Conservation (phyloP, 1,140 invertebrate genomes). For the Reticulitermes speratus region DNA sequence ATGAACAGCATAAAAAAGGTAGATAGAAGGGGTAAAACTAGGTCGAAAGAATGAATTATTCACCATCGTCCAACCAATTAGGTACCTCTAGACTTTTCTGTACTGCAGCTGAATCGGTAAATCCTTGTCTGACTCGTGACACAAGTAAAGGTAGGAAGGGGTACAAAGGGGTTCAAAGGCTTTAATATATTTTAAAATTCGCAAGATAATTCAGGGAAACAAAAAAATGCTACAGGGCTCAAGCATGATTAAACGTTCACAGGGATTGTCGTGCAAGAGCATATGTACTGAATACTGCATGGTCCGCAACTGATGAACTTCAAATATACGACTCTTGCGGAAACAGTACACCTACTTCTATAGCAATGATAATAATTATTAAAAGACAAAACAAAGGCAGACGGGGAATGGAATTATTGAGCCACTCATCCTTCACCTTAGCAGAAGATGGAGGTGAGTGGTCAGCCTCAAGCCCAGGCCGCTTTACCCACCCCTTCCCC, state of each 20-base stretch:
- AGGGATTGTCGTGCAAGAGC: neutral
- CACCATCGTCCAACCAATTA: slow-evolving; percentile 5
- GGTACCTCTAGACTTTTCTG: neutral
- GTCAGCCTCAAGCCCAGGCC: too few species aligned
- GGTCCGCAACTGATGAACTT: neutral
- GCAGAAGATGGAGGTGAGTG: too few species aligned
- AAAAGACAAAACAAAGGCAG: too few species aligned
- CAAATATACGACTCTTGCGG: neutral
- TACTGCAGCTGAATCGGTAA: neutral
- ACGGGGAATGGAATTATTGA: too few species aligned
- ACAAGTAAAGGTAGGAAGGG: neutral
- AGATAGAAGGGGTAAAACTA: neutral
- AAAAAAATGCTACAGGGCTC: neutral
- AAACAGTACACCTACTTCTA: neutral
- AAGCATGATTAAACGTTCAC: neutral
- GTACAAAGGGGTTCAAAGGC: neutral
- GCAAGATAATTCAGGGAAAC: slow-evolving; percentile 1
- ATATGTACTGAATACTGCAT: neutral
- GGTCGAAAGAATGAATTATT: slow-evolving; percentile 1
- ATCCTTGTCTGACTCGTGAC: slow-evolving; percentile 1
- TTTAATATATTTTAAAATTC: slow-evolving; percentile 3
- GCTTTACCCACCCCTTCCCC: too few species aligned
- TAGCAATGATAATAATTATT: neutral
- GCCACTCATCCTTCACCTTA: too few species aligned
- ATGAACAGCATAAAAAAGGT: neutral